A percentile compares a stretch with the other conserved stretches of the same genome.
phyloP scores from a whole-genome alignment of 2,797 vertebrate genomes.

The Leptodactylus fallax region DNA sequence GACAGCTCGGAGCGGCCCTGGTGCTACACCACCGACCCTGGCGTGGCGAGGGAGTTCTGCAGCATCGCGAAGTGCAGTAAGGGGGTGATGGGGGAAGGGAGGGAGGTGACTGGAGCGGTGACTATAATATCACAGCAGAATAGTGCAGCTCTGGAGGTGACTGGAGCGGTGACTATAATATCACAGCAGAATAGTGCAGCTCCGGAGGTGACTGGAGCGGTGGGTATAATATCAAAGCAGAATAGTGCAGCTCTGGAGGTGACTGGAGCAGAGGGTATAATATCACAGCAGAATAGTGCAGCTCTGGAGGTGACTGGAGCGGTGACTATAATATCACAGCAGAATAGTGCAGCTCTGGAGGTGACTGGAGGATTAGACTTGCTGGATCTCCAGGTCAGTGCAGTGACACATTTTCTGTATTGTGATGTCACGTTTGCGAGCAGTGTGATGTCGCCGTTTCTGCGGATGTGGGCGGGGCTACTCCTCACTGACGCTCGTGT shows the following conservation, averaged over 20 bases:
- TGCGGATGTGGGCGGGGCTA: background rate
- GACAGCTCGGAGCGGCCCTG: constrained; percentile 92
- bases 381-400: too few species aligned
- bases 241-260: background rate
- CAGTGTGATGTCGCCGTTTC: too few species aligned
- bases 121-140: too few species aligned
- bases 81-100: constrained; percentile 56
- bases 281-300: background rate
- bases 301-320: background rate
- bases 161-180: background rate
- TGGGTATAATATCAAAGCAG: too few species aligned
- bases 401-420: too few species aligned
- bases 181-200: too few species aligned
- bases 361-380: too few species aligned
- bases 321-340: background rate
- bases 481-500: background rate
- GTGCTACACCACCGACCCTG: constrained; percentile 90
- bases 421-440: too few species aligned
- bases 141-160: background rate
- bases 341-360: too few species aligned
- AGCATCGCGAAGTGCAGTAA: constrained; percentile 88
- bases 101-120: background rate
- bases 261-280: background rate
- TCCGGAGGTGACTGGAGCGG: background rate
- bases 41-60: constrained; percentile 86